Evolutionary conservation across 2,797 vertebrate genomes (phyloP).

Genomic region (Enteromius trimaculatus): DNA sequence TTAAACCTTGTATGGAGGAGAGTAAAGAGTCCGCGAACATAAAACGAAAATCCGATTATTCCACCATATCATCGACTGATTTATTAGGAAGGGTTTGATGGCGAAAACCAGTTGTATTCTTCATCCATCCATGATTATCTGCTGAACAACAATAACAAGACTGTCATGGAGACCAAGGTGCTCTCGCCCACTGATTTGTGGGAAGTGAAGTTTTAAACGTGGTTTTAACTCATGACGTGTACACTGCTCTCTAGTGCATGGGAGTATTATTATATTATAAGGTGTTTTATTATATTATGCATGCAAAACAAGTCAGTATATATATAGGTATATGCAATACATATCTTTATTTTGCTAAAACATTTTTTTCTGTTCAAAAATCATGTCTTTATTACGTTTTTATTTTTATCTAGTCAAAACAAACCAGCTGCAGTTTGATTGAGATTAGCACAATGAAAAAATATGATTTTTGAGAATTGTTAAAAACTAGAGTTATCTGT

Average conservation of each 20-base stretch:
- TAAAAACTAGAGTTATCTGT: no score
- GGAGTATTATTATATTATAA: neutral
- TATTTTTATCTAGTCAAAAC: no score
- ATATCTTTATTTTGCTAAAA: no score
- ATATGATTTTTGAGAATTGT: no score
- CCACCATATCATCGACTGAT: conserved; percentile 18
- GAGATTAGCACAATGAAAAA: no score
- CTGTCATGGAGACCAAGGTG: conserved; percentile 79
- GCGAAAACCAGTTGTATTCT: neutral
- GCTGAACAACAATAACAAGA: conserved; percentile 71
- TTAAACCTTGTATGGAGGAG: neutral
- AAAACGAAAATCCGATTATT: neutral
- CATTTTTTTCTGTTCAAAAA: no score
- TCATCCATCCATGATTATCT: conserved; percentile 44
- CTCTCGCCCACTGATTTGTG: conserved; percentile 58
- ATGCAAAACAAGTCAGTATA: neutral
- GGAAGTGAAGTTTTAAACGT: conserved; percentile 69
- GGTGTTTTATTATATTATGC: neutral
- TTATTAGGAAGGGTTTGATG: neutral
- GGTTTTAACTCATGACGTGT: neutral
- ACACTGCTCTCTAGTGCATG: conserved; percentile 22
- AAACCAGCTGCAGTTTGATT: no score
- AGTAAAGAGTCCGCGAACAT: neutral
- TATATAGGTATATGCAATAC: neutral
- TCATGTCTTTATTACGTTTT: no score